phyloP scores from a whole-genome alignment of 2,797 vertebrate genomes.

The Cyprinella venusta region DNA sequence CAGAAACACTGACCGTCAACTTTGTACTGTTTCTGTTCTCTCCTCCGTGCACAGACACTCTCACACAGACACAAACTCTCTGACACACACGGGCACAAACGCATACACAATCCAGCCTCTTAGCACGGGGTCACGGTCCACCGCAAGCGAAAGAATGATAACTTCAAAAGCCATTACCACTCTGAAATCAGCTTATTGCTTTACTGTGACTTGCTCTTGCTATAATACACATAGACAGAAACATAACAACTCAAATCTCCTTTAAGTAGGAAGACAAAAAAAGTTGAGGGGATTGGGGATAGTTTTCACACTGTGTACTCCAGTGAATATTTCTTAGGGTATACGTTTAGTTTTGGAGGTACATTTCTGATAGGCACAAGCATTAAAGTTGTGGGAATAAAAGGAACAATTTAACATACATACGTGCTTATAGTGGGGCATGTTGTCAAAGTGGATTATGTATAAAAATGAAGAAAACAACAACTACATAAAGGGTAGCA shows the following conservation, averaged over 20 bases:
- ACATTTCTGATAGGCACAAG: not conserved
- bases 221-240: conserved; percentile 31
- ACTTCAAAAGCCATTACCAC: conserved; percentile 63
- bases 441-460: too few species aligned
- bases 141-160: conserved; percentile 67
- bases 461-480: not conserved
- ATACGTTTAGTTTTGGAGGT: not conserved
- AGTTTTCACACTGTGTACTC: not conserved
- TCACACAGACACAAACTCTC: conserved; percentile 50
- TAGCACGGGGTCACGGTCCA: conserved; percentile 71
- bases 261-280: conserved; percentile 2
- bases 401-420: not conserved
- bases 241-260: conserved; percentile 29
- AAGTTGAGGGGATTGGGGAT: too few species aligned
- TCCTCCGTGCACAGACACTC: conserved; percentile 47
- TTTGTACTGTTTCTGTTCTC: conserved; percentile 70
- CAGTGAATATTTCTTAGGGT: not conserved
- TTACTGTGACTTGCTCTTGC: conserved; percentile 29
- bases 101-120: conserved; percentile 60
- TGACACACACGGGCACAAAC: conserved; percentile 36
- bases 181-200: conserved; percentile 57
- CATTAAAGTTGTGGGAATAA: not conserved
- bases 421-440: not conserved
- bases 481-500: not conserved
- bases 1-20: conserved; percentile 76